Conservation (phyloP, 2,113 vertebrate genomes). For the Butorides virescens region DNA sequence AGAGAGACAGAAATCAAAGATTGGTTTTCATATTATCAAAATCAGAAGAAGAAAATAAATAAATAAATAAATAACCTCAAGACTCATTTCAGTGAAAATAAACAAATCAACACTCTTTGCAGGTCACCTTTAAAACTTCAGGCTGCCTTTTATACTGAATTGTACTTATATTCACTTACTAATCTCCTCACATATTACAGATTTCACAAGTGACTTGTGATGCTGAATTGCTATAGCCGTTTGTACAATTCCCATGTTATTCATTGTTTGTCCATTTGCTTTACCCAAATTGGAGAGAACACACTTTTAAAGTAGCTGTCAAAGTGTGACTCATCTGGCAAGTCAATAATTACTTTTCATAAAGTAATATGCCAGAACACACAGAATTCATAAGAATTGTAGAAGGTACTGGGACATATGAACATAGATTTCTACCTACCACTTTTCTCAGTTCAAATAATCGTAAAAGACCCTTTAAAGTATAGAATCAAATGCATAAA, state of each 20-base stretch:
- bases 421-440: neutral
- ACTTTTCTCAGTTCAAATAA: conserved; percentile 13
- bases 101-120: neutral
- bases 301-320: conserved; percentile 17
- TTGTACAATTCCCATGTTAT: conserved; percentile 25
- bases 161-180: neutral
- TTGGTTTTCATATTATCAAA: neutral
- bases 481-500: neutral
- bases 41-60: neutral
- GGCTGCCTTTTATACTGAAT: neutral
- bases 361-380: neutral
- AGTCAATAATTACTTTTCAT: conserved; percentile 51
- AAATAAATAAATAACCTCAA: neutral
- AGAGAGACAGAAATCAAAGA: neutral
- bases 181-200: conserved; percentile 55
- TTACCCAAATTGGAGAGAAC: conserved; percentile 6
- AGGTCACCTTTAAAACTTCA: conserved; percentile 9
- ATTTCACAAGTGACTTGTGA: conserved; percentile 65
- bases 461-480: neutral
- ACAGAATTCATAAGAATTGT: neutral
- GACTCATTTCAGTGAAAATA: neutral
- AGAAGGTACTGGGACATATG: neutral
- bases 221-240: conserved; percentile 31
- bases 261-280: conserved; percentile 19
- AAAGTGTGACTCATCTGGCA: conserved; percentile 45